phyloP scores from a whole-genome alignment of 2,113 vertebrate species.

The Carlito syrichta region DNA sequence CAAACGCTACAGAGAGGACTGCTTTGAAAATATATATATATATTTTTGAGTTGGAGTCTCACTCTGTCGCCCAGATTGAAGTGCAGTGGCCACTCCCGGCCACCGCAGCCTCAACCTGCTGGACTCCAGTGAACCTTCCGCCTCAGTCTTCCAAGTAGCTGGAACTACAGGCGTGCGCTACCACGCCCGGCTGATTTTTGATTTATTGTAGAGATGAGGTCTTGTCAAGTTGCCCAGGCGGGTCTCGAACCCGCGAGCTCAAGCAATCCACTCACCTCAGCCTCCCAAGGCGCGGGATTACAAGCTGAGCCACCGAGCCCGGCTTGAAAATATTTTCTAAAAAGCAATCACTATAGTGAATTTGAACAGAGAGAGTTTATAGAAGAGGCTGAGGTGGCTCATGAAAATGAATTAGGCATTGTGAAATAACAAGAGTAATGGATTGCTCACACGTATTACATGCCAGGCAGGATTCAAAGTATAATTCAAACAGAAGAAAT shows the following conservation, averaged over 20 bases:
- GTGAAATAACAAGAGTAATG: not conserved
- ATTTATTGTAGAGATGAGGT: too few species aligned
- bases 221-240: too few species aligned
- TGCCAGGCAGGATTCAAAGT: not conserved
- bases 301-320: not conserved
- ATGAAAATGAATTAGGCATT: not conserved
- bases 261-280: too few species aligned
- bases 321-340: not conserved
- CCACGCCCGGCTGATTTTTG: not conserved
- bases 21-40: not conserved
- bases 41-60: not conserved
- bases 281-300: not conserved
- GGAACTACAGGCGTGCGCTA: not conserved
- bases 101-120: not conserved
- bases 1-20: not conserved
- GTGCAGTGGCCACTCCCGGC: not conserved
- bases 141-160: not conserved
- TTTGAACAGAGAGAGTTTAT: not conserved
- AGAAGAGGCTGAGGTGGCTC: not conserved
- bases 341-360: not conserved
- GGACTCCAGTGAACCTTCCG: not conserved
- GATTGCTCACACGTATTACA: not conserved
- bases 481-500: not conserved
- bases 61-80: not conserved
- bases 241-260: too few species aligned